A percentile compares a stretch with the other conserved stretches of the same genome.
phyloP scores from a whole-genome alignment of 2,888 invertebrate species.

The Hemaris fuciformis region DNA sequence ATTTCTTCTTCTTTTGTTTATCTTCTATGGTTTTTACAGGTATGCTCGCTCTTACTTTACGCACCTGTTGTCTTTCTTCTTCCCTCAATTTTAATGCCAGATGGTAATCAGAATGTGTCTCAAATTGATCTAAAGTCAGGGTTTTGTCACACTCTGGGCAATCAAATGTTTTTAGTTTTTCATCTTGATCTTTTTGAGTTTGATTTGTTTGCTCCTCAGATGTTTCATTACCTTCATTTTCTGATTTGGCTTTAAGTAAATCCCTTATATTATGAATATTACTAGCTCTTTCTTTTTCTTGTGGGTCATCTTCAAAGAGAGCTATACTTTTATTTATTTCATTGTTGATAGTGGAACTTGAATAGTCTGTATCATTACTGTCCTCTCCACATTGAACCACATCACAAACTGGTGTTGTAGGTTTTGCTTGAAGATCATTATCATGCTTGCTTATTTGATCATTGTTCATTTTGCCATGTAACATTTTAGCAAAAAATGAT shows the following conservation, averaged over 20 bases:
- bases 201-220: conserved; percentile 24
- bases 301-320: conserved; percentile 65
- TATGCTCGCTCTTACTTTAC: conserved; percentile 16
- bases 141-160: conserved; percentile 86
- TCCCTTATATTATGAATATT: conserved; percentile 61
- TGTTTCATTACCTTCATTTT: conserved; percentile 24
- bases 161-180: conserved; percentile 35
- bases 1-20: conserved; percentile 30
- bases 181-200: background rate
- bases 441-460: background rate
- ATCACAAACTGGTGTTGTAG: conserved; percentile 52
- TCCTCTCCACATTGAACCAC: conserved; percentile 55
- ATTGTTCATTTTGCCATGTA: conserved; percentile 39
- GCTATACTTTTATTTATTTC: conserved; percentile 76
- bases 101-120: conserved; percentile 88
- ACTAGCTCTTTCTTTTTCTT: conserved; percentile 35
- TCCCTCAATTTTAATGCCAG: conserved; percentile 85
- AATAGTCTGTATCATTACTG: conserved; percentile 66
- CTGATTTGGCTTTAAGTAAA: conserved; percentile 45
- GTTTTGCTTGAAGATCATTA: conserved; percentile 20
- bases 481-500: conserved; percentile 73
- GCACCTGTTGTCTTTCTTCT: conserved; percentile 64
- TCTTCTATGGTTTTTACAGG: conserved; percentile 16
- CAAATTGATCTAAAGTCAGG: conserved; percentile 79
- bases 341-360: conserved; percentile 69